Evolutionary conservation across 2,797 vertebrate genomes (phyloP).

Genomic region (Nannoperca australis): DNA sequence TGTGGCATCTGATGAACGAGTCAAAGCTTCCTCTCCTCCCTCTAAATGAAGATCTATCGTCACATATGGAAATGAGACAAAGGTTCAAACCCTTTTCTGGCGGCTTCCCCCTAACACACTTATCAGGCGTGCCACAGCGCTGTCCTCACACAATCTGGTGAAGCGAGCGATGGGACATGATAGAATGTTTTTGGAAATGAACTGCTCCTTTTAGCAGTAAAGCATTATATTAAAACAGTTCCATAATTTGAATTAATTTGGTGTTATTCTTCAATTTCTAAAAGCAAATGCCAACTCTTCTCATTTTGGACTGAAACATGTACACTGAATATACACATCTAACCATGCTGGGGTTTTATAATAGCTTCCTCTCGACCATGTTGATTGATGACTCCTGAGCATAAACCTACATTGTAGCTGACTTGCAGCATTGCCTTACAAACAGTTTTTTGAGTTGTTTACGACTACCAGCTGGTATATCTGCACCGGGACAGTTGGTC

Average conservation of each 20-base stretch:
- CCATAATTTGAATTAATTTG: not conserved
- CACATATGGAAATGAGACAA: slow-evolving; percentile 28
- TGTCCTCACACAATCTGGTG: slow-evolving; percentile 1
- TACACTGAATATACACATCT: slow-evolving; percentile 10
- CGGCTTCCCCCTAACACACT: slow-evolving; percentile 19
- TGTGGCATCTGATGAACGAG: slow-evolving; percentile 43
- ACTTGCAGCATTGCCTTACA: slow-evolving; percentile 42
- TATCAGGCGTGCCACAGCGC: not conserved
- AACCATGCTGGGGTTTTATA: slow-evolving; percentile 3
- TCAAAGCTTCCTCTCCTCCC: slow-evolving; percentile 38
- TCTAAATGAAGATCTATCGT: slow-evolving; percentile 63
- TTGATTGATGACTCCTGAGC: slow-evolving; percentile 55
- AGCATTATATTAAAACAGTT: not conserved
- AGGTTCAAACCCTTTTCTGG: slow-evolving; percentile 21
- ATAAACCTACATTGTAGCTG: slow-evolving; percentile 34
- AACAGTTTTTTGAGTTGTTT: slow-evolving; percentile 47
- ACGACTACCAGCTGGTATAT: slow-evolving; percentile 44
- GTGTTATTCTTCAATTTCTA: not conserved
- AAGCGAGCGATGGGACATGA: not conserved
- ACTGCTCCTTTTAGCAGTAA: not conserved
- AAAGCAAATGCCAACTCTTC: not conserved
- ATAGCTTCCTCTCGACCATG: not conserved
- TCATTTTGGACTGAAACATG: slow-evolving; percentile 1
- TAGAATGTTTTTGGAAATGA: not conserved
- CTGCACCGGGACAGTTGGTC: slow-evolving; percentile 27